Evolutionary conservation across 2,113 vertebrate species (phyloP), one percentile per base, ranked within the genome.

Genomic region (Gymnogyps californianus): DNA sequence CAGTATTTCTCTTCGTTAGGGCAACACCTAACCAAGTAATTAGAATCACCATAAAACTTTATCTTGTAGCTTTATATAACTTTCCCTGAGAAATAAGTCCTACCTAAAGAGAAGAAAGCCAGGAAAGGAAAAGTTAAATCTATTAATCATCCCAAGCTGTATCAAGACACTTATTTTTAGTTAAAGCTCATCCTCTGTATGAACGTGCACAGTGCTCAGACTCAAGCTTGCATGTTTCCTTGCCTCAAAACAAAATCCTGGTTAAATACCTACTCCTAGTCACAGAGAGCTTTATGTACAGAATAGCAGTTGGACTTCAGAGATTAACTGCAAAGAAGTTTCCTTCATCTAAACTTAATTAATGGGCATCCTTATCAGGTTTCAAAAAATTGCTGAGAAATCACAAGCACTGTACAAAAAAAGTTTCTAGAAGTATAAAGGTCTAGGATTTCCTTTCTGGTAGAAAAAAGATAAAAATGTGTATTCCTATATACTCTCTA

Each of bases 281-380:
- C 69, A 93, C 36, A 5, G 66, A 93, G 20, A 83, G 12, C 16
- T 66, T 83, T 88, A 42, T 7, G 7, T 54, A 64, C 59, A 24
- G n/a, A 52, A 89, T 0, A 80, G 67, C 64, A 83, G 77, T 69
- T 80, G 85, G 65, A 90, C 61, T 77, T 62, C 40, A 40, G 47
- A 84, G 62, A 97, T 87, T 90, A 93, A 95, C 69, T 83, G 64
- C 52, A 79, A 86, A 61, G 32, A 85, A 58, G 32, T 67, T 96
- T 92, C 42, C 90, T 93, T 94, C 93, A 82, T 74, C 93, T 91
- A 66, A 91, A 78, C n/a, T 94, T 94, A 94, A 96, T 97, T 97
- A 96, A 92, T 74, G 66, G 67, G 64, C 81, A 62, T 52, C 83
- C 91, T 96, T 97, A 97, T 92, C 96, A 79, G 87, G 91, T 65